Conservation (phyloP, 2,888 invertebrate species). For the Campoletis raptor region DNA sequence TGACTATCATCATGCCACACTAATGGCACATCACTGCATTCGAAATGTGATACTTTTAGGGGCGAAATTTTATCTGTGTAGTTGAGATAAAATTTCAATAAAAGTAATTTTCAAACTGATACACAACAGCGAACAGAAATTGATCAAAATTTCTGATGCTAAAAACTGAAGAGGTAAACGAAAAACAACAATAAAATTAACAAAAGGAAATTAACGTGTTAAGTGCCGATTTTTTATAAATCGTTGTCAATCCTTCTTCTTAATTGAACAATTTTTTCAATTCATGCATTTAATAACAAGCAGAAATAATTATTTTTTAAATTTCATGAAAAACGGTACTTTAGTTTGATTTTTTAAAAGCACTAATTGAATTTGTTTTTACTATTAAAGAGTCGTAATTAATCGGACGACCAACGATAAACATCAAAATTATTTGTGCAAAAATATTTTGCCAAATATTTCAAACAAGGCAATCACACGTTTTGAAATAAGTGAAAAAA, state of each 20-base stretch:
- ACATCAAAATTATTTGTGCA: not conserved
- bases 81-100: slow-evolving; percentile 1
- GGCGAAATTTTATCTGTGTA: not conserved
- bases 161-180: not conserved
- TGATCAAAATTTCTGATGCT: not conserved
- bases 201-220: not conserved
- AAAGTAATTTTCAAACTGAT: not conserved
- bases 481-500: not conserved
- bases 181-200: not conserved
- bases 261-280: not conserved
- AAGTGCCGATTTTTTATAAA: not conserved
- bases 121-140: not conserved
- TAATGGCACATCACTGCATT: not conserved
- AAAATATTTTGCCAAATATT: not conserved
- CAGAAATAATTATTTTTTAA: not conserved
- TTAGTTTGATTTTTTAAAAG: not conserved
- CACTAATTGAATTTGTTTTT: not conserved
- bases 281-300: not conserved
- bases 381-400: not conserved
- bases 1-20: not conserved
- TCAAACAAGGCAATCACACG: not conserved
- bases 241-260: not conserved
- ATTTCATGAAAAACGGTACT: not conserved
- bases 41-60: slow-evolving; percentile 19
- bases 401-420: not conserved